These are phyloP conservation scores for Apamea epomidion DNA, from an alignment of 2,888 invertebrate species.

Conservation along the genomic window DNA sequence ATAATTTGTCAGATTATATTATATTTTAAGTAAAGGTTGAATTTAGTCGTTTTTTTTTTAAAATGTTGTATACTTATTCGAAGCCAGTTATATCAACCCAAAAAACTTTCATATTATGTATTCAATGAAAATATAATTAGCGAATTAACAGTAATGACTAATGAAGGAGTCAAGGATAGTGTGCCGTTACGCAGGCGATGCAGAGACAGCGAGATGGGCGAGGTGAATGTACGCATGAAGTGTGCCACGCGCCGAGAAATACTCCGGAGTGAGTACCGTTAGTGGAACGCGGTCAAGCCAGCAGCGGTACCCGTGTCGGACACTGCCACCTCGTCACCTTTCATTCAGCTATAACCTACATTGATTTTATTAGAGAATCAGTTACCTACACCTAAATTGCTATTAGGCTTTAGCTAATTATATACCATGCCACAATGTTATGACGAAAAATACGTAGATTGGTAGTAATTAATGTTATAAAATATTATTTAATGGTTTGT, in stretches of 20 bases:
- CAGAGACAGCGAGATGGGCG: conserved; percentile 83
- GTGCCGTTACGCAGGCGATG: conserved; percentile 54
- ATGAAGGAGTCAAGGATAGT: conserved; percentile 54
- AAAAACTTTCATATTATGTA: background rate
- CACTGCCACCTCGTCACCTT: conserved; percentile 77
- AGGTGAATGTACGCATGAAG: conserved; percentile 90
- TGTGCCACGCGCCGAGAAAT: conserved; percentile 89
- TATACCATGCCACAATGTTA: background rate
- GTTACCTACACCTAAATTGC: background rate
- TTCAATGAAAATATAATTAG: background rate
- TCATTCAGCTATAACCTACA: conserved; percentile 67
- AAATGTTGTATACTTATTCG: background rate
- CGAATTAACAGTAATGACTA: conserved; percentile 15
- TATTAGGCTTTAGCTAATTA: conserved; percentile 9
- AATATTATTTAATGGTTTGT: background rate
- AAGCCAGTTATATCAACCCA: background rate
- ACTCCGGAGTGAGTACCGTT: conserved; percentile 89
- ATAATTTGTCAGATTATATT: conserved; percentile 1
- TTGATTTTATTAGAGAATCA: conserved; percentile 32
- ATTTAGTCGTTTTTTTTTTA: background rate
- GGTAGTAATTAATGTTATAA: background rate
- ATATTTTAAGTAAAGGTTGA: background rate
- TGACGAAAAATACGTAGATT: background rate
- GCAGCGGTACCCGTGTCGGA: conserved; percentile 82
- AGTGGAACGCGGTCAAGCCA: conserved; percentile 89